These are phyloP conservation scores for Parotia lawesii DNA, from an alignment of 2,113 vertebrate genomes.

Conservation along the genomic window DNA sequence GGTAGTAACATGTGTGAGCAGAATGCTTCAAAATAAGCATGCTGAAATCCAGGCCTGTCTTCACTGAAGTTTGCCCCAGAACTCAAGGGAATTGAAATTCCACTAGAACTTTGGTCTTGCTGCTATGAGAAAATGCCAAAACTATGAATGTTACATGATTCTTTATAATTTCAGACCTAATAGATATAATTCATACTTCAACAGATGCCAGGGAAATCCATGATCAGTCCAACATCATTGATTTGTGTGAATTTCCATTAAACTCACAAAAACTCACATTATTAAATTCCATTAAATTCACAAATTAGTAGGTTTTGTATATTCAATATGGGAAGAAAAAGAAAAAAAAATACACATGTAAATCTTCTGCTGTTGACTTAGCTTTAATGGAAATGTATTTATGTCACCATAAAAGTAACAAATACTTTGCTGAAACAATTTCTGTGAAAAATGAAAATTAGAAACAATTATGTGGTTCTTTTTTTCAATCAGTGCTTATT, in stretches of 20 bases:
- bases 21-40: background rate
- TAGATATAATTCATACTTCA: background rate
- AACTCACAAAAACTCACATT: background rate
- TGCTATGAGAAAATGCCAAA: background rate
- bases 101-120: background rate
- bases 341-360: background rate
- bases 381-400: background rate
- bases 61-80: background rate
- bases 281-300: background rate
- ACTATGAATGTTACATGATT: background rate
- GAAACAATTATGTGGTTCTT: background rate
- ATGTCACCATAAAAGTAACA: background rate
- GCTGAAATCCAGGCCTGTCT: background rate
- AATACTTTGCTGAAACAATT: background rate
- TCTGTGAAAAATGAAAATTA: background rate
- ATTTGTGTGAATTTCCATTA: background rate
- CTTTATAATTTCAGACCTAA: background rate
- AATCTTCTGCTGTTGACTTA: background rate
- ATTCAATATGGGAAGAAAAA: background rate
- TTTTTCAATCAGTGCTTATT: background rate
- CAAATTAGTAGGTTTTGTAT: background rate
- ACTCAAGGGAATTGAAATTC: background rate
- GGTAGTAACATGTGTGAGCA: accelerated
- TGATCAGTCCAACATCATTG: background rate
- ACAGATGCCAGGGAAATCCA: background rate